These are phyloP conservation scores for Malurus alboscapulatus DNA, from an alignment of 2,113 vertebrate genomes.

Conservation along the genomic window DNA sequence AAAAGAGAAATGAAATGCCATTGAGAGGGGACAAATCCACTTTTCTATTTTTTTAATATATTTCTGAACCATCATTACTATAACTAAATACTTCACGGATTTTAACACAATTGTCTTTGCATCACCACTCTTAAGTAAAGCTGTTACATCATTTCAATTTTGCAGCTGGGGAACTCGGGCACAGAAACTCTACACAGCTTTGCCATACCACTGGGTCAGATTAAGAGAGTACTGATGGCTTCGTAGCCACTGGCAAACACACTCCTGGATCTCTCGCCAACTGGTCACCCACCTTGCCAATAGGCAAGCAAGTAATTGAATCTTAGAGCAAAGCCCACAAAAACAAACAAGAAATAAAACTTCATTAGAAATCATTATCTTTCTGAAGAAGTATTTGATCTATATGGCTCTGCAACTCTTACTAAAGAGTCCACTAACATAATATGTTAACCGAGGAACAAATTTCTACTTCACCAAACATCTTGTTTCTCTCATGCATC, in stretches of 20 bases:
- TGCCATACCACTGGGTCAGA: neutral
- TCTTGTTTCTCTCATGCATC: neutral
- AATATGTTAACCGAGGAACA: neutral
- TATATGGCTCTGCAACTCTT: neutral
- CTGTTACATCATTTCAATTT: neutral
- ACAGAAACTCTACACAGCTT: neutral
- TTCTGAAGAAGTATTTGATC: neutral
- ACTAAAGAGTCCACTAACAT: neutral
- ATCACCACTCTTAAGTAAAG: neutral
- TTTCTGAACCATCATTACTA: neutral
- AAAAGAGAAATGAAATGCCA: neutral
- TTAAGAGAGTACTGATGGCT: neutral
- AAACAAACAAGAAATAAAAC: neutral
- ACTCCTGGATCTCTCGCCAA: neutral
- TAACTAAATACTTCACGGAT: neutral
- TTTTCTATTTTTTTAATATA: neutral
- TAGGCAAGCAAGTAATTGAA: neutral
- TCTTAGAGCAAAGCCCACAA: neutral
- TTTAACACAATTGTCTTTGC: accelerated
- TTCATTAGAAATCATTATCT: neutral
- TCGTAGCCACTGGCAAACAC: neutral
- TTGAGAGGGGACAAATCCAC: neutral
- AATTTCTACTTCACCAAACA: neutral
- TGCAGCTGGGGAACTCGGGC: neutral
- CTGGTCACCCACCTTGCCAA: neutral